Evolutionary conservation across 1,140 invertebrate species (phyloP), one percentile per base, ranked within the genome.

Genomic region (Marisa cornuarietis): DNA sequence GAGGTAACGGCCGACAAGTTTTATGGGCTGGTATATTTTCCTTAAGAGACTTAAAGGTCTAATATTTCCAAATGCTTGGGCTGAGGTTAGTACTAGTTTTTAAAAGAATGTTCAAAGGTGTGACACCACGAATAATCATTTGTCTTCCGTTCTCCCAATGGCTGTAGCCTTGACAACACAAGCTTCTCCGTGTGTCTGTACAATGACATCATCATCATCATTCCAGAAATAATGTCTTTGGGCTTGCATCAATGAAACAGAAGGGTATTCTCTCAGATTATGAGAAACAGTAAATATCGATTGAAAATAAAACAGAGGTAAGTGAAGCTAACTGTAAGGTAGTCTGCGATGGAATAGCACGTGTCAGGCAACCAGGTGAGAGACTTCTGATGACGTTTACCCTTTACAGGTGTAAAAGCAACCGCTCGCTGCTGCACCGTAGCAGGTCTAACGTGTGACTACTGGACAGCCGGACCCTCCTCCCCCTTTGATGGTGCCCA

Each of bases 361-460:
- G 66, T 18, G 5, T 24, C 31, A 14, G 7, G 11, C 24, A 11
- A 69, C 24, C 20, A 11, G 11, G 16, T 7, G 11, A 58, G 4
- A 58, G 54, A 1, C 16, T 58, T 18, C 11, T 14, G 16, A 58
- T 58, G 16, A 58, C 54, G 11, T 11, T 18, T 68, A 22, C 24
- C 11, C 16, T 49, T 9, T 73, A 31, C 68, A 83, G 80, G 74
- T 65, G 83, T 83, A 16, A 78, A 79, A 42, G 83, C 83, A 18
- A 61, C 78, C 9, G 83, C 80, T 54, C 22, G 80, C 20, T 83
- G 83, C 65, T 82, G 83, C 65, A 66, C 62, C 20, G n/a, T 68
- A n/a, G 24, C 52, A n/a, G 69, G 71, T 11, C 61, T 83, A 0
- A 58, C 54, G 26, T 83, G 80, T 76, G 62, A 62, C 26, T 83